Conservation (phyloP, 2,888 invertebrate species). For the Dascillus cervinus region DNA sequence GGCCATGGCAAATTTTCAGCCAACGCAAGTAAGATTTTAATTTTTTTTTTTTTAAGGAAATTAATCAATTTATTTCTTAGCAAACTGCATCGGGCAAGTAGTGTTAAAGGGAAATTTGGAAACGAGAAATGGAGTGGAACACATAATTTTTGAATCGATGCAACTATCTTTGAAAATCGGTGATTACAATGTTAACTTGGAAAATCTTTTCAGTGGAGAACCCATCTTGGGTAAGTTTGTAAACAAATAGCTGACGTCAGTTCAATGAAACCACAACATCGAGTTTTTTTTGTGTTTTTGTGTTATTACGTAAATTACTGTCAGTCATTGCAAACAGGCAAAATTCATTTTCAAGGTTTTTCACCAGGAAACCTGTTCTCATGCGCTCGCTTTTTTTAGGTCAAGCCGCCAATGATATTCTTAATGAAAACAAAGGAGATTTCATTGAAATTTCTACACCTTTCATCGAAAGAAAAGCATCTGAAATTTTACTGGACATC, state of each 20-base stretch:
- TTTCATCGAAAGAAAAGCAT: slow-evolving; percentile 48
- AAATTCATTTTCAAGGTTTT: too few relatives aligned
- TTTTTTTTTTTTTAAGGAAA: background rate
- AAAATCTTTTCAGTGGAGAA: slow-evolving; percentile 56
- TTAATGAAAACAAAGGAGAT: slow-evolving; percentile 54
- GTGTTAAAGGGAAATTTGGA: slow-evolving; percentile 15
- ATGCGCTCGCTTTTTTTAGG: slow-evolving; percentile 40
- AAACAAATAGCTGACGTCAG: background rate
- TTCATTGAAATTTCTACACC: slow-evolving; percentile 51
- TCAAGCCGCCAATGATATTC: slow-evolving; percentile 49
- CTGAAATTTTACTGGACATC: slow-evolving; percentile 45
- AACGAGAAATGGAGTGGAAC: slow-evolving; percentile 12
- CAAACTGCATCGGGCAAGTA: slow-evolving; percentile 14
- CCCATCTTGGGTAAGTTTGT: slow-evolving; percentile 45
- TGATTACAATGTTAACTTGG: slow-evolving; percentile 49
- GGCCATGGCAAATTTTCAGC: slow-evolving; percentile 54
- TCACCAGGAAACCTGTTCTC: too few relatives aligned
- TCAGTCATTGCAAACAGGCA: too few relatives aligned
- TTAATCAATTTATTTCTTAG: slow-evolving; percentile 11
- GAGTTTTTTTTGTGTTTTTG: slow-evolving; percentile 1
- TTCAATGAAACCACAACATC: background rate
- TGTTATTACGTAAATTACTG: too few relatives aligned
- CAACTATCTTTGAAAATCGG: slow-evolving; percentile 38
- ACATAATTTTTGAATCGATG: slow-evolving; percentile 13
- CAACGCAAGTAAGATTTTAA: slow-evolving; percentile 44